Evolutionary conservation across 2,888 invertebrate genomes (phyloP).

Genomic region (Drosophila neotestacea): DNA sequence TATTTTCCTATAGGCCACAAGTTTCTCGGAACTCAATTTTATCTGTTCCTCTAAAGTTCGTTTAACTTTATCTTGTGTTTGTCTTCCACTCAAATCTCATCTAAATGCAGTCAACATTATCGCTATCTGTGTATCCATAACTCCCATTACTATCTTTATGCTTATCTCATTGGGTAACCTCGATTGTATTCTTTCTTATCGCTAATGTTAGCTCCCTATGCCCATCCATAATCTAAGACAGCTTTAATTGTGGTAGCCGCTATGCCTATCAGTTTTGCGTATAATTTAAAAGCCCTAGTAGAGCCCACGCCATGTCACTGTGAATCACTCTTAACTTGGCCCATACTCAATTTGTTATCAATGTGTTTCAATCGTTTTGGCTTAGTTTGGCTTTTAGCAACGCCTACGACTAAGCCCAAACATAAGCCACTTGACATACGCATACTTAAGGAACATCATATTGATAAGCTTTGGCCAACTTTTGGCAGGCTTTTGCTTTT

Average conservation of each 20-base stretch:
- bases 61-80: neutral
- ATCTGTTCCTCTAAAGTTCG: neutral
- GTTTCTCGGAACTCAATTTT: neutral
- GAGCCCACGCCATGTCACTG: slow-evolving; percentile 20
- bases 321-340: slow-evolving; percentile 51
- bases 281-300: slow-evolving; percentile 31
- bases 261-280: slow-evolving; percentile 17
- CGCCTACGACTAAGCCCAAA: slow-evolving; percentile 54
- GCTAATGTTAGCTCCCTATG: neutral
- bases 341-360: slow-evolving; percentile 63
- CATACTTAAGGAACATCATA: slow-evolving; percentile 51
- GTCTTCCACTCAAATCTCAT: neutral
- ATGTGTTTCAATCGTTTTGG: slow-evolving; percentile 58
- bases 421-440: slow-evolving; percentile 63
- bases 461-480: slow-evolving; percentile 64
- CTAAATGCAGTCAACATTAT: neutral
- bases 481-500: slow-evolving; percentile 48
- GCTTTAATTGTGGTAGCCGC: slow-evolving; percentile 36
- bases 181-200: slow-evolving; percentile 14
- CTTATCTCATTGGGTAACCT: slow-evolving; percentile 14
- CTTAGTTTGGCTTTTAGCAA: slow-evolving; percentile 58
- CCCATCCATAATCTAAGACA: slow-evolving; percentile 14
- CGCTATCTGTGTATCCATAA: slow-evolving; percentile 11
- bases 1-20: too few species aligned
- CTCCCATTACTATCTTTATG: slow-evolving; percentile 6